A percentile compares a stretch with the other conserved stretches of the same genome.
Conservation (phyloP, 2,113 vertebrate genomes). For the Phaethon lepturus region DNA sequence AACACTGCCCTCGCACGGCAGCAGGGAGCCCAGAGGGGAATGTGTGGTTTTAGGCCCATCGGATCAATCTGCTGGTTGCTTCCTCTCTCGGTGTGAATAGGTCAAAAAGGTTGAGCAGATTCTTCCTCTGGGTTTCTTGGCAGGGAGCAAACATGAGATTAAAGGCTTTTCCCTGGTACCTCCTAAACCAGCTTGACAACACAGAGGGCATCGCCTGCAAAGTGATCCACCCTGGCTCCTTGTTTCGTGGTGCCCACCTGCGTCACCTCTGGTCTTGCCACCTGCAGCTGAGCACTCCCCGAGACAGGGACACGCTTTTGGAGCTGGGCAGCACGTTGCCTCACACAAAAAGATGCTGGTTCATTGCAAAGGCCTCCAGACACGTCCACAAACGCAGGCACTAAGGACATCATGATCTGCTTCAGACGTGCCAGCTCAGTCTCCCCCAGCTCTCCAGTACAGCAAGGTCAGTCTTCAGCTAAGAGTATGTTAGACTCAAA, state of each 20-base stretch:
- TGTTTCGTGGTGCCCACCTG: background rate
- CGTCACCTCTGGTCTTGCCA: background rate
- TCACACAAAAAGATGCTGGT: rapidly evolving
- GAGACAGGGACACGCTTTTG: background rate
- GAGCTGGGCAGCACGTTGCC: rapidly evolving
- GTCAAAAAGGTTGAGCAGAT: background rate
- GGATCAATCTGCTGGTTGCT: background rate
- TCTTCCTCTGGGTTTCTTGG: background rate
- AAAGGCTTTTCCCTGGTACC: background rate
- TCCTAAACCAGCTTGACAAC: background rate
- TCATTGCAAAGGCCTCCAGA: background rate
- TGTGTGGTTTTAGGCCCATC: rapidly evolving
- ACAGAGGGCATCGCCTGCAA: background rate
- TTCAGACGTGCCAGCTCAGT: background rate
- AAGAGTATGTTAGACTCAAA: background rate
- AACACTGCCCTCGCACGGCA: conserved; percentile 63
- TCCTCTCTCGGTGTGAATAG: rapidly evolving
- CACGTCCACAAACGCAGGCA: background rate
- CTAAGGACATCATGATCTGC: background rate
- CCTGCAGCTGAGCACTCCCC: background rate
- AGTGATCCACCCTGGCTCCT: background rate
- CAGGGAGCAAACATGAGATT: background rate
- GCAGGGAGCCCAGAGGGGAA: background rate
- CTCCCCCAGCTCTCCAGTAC: background rate
- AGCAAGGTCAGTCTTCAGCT: background rate